Evolutionary conservation across 2,888 invertebrate species (phyloP).

Genomic region (Amblyjoppa fuscipennis): DNA sequence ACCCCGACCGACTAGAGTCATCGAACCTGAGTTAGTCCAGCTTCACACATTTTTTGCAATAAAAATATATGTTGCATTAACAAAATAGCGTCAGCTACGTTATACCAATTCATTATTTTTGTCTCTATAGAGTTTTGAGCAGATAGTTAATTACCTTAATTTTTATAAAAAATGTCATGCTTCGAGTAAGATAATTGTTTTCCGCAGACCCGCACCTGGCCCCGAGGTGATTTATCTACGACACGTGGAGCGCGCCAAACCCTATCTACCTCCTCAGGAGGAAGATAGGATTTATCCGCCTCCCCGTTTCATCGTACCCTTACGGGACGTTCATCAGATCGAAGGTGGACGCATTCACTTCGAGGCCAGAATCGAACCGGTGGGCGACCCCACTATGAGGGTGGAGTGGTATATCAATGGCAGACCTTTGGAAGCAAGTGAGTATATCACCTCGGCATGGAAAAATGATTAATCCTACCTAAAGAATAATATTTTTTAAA

Average conservation of each 20-base stretch:
- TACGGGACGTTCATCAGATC: conserved; percentile 92
- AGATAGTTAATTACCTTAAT: not conserved
- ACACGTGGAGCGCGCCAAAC: conserved; percentile 96
- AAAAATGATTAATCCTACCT: not conserved
- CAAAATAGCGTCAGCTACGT: no score
- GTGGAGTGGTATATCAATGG: conserved; percentile 99
- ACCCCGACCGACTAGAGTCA: conserved; percentile 96
- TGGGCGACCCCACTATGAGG: conserved; percentile 98
- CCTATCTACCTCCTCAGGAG: conserved; percentile 92
- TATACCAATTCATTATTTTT: no score
- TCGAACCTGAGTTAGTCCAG: conserved; percentile 95
- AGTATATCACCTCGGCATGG: conserved; percentile 83
- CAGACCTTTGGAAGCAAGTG: conserved; percentile 95
- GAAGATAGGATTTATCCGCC: conserved; percentile 96
- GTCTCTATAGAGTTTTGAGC: no score
- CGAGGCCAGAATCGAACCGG: conserved; percentile 98
- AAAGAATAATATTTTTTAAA: not conserved
- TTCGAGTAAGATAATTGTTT: not conserved
- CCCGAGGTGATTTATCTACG: conserved; percentile 97
- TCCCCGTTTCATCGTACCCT: conserved; percentile 96
- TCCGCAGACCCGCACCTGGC: conserved; percentile 92
- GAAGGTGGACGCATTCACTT: conserved; percentile 98
- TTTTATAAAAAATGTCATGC: not conserved
- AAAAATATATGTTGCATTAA: not conserved
- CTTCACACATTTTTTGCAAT: not conserved